Percentiles rank a stretch among this genome's conserved stretches.
phyloP scores from a whole-genome alignment of 2,888 invertebrate species.

The Calliopum simillimum region DNA sequence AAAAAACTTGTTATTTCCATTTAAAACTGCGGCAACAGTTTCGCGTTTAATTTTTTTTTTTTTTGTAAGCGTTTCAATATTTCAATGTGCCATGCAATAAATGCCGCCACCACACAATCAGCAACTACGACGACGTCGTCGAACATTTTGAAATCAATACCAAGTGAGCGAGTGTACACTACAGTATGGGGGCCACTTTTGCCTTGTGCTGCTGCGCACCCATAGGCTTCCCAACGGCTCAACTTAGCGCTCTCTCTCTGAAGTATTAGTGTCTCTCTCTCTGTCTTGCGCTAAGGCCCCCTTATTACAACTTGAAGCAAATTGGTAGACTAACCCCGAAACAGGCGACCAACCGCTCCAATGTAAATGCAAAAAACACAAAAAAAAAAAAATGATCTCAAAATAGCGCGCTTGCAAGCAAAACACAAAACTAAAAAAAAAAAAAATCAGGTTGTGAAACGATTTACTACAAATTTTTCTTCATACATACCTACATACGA shows the following conservation, averaged over 20 bases:
- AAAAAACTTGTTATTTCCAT: constrained; percentile 49
- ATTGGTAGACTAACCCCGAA: not conserved
- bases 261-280: no score
- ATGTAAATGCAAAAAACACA: constrained; percentile 26
- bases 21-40: constrained; percentile 40
- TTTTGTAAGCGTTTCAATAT: constrained; percentile 35
- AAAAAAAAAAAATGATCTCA: constrained; percentile 13
- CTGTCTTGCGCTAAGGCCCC: not conserved
- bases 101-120: not conserved
- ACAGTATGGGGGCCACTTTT: not conserved
- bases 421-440: no score
- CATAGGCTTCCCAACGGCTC: not conserved
- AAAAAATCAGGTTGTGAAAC: constrained; percentile 32
- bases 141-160: constrained; percentile 45
- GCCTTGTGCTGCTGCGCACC: constrained; percentile 2
- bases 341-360: constrained; percentile 22
- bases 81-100: constrained; percentile 22
- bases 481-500: not conserved
- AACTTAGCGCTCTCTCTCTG: not conserved
- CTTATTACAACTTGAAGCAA: no score
- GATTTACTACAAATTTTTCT: not conserved
- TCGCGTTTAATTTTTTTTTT: constrained; percentile 39
- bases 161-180: constrained; percentile 5
- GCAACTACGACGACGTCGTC: not conserved
- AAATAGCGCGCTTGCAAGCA: not conserved